phyloP scores from a whole-genome alignment of 1,140 invertebrate species.

The Eriosoma lanigerum region DNA sequence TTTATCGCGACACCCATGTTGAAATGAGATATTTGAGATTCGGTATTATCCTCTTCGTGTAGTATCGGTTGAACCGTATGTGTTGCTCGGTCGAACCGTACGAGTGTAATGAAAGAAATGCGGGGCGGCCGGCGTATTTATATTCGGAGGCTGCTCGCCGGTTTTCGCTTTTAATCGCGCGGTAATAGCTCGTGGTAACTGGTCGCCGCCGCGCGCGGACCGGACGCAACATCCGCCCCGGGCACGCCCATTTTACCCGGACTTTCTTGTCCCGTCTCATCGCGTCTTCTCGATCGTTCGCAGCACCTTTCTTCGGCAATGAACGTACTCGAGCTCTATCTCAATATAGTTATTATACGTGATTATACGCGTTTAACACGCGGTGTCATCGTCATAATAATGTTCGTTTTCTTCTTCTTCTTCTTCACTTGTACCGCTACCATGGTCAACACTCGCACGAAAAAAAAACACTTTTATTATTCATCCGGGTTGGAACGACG shows the following conservation, averaged over 20 bases:
- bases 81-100: slow-evolving; percentile 35
- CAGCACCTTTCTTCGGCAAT: slow-evolving; percentile 40
- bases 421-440: too few relatives aligned
- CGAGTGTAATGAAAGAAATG: slow-evolving; percentile 16
- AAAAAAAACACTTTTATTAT: too few relatives aligned
- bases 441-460: too few relatives aligned
- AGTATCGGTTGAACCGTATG: neutral
- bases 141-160: slow-evolving; percentile 13
- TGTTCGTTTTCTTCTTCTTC: too few relatives aligned
- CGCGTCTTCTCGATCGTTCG: too few relatives aligned
- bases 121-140: slow-evolving; percentile 47
- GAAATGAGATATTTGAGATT: neutral
- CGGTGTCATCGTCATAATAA: too few relatives aligned
- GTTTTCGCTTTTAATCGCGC: slow-evolving; percentile 41
- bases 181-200: neutral
- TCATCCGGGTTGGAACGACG: too few relatives aligned
- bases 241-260: neutral
- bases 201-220: slow-evolving; percentile 20
- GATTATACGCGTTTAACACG: neutral
- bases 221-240: slow-evolving; percentile 41
- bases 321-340: slow-evolving; percentile 12
- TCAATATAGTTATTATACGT: neutral
- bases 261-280: slow-evolving; percentile 26
- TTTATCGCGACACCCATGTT: slow-evolving; percentile 22
- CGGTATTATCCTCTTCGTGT: neutral